phyloP scores from a whole-genome alignment of 2,888 invertebrate genomes.

The Minunthozetes semirufus region DNA sequence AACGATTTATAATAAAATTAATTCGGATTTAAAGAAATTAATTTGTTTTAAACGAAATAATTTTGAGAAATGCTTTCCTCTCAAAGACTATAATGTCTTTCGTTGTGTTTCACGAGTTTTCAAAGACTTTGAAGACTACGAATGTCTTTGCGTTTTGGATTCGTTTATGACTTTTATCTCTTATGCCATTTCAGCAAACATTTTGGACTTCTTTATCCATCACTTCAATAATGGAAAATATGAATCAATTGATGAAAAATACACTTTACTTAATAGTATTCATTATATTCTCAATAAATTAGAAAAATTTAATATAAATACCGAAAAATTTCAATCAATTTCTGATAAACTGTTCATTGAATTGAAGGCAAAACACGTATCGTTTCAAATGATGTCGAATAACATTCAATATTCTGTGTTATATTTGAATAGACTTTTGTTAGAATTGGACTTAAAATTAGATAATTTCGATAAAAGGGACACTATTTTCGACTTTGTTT shows the following conservation, averaged over 20 bases:
- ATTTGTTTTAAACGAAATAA: background rate
- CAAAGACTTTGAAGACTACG: background rate
- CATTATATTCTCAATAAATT: background rate
- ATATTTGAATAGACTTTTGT: conserved; percentile 9
- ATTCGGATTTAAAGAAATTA: background rate
- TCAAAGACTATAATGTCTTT: background rate
- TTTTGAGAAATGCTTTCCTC: background rate
- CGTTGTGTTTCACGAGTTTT: conserved; percentile 12
- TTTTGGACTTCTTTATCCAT: conserved; percentile 9
- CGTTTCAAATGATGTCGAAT: background rate
- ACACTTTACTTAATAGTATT: conserved; percentile 23
- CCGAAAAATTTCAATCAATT: background rate
- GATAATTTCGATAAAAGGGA: background rate
- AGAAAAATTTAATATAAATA: background rate
- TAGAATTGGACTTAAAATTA: background rate
- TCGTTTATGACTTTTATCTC: conserved; percentile 12
- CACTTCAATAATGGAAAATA: conserved; percentile 22
- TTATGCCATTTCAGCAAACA: conserved; percentile 17
- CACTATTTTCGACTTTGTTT: background rate
- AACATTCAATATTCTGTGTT: conserved; percentile 2
- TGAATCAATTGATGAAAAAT: conserved; percentile 6
- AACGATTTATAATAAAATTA: conserved; percentile 9
- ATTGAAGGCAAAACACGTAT: conserved; percentile 11
- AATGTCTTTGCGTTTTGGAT: background rate
- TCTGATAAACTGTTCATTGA: background rate